A percentile compares a stretch with the other conserved stretches of the same genome.
Evolutionary conservation across 2,113 vertebrate genomes (phyloP).

Genomic region (Cichladusa arquata): DNA sequence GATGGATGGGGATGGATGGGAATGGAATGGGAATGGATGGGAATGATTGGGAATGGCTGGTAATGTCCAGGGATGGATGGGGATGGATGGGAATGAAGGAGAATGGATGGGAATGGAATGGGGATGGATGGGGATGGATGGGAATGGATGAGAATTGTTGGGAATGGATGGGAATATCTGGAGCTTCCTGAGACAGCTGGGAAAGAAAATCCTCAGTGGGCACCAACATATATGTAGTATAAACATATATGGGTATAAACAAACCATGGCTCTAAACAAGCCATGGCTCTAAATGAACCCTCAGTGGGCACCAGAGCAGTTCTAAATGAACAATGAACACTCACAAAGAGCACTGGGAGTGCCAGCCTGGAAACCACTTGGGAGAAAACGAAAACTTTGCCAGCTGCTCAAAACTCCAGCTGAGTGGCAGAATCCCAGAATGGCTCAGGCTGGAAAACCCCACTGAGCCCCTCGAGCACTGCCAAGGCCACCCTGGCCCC

Average conservation of each 20-base stretch:
- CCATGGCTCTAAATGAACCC: too few species aligned
- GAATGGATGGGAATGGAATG: not conserved
- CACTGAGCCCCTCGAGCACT: fast-evolving
- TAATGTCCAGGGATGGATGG: not conserved
- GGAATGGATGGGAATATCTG: too few species aligned
- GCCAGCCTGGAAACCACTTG: not conserved
- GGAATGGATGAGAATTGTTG: not conserved
- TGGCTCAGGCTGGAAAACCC: not conserved
- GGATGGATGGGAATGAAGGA: not conserved
- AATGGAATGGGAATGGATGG: not conserved
- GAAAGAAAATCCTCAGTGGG: not conserved
- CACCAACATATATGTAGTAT: too few species aligned
- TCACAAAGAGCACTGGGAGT: not conserved
- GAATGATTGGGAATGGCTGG: not conserved
- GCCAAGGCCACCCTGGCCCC: not conserved
- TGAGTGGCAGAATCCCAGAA: not conserved
- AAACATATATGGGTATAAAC: too few species aligned
- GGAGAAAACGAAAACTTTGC: fast-evolving
- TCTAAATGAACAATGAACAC: fast-evolving
- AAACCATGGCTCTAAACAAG: too few species aligned
- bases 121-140: not conserved
- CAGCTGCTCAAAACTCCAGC: too few species aligned
- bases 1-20: not conserved
- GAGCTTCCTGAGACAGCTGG: not conserved
- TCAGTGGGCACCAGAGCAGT: not conserved